Evolutionary conservation across 1,140 invertebrate species (phyloP).

Genomic region (Drosophila aff.): DNA sequence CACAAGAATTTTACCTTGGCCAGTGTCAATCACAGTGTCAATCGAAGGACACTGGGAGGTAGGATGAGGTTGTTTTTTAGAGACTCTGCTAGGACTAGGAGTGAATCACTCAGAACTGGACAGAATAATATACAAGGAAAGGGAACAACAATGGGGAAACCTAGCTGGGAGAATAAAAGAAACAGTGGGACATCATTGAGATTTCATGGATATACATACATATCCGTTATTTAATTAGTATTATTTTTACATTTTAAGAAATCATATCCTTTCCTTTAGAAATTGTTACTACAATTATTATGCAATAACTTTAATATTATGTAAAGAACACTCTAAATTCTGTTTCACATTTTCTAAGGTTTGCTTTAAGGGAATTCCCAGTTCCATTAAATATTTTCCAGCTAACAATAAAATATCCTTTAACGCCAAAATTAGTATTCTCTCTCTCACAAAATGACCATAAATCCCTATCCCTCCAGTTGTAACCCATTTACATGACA

Average conservation of each 20-base stretch:
- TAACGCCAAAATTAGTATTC: too few relatives aligned
- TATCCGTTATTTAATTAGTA: neutral
- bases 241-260: neutral
- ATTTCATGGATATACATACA: neutral
- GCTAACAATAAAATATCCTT: neutral
- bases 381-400: neutral
- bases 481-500: neutral
- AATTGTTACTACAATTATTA: too few relatives aligned
- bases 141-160: neutral
- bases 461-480: neutral
- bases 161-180: neutral
- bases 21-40: conserved; percentile 48
- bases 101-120: neutral
- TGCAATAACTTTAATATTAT: too few relatives aligned
- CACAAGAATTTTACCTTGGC: conserved; percentile 12
- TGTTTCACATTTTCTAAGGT: neutral
- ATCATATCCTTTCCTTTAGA: too few relatives aligned
- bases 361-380: too few relatives aligned
- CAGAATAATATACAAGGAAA: conserved; percentile 25
- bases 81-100: conserved; percentile 1
- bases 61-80: neutral
- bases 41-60: conserved; percentile 28
- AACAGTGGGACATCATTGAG: conserved; percentile 16
- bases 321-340: neutral
- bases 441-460: neutral